Percentiles rank a stretch among this genome's conserved stretches.
Evolutionary conservation across 2,113 vertebrate species (phyloP).

Genomic region (Leptobrachium ailaonicum): DNA sequence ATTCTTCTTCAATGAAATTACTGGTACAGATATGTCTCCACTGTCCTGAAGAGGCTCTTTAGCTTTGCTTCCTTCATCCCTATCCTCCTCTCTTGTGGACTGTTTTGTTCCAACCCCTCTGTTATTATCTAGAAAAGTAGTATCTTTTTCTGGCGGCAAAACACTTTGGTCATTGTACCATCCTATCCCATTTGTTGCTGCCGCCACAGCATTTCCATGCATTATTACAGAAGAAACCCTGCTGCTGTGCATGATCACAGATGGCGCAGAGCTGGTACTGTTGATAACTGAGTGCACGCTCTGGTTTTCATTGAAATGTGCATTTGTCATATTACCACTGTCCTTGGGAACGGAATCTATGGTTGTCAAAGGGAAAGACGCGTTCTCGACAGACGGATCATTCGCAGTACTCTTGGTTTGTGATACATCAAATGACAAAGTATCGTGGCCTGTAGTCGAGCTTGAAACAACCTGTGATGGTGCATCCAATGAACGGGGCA

Average conservation of each 20-base stretch:
- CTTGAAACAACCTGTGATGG: slow-evolving; percentile 53
- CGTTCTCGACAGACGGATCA: slow-evolving; percentile 57
- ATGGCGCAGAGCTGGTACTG: slow-evolving; percentile 70
- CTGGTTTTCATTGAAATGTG: slow-evolving; percentile 57
- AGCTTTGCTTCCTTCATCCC: slow-evolving; percentile 62
- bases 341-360: slow-evolving; percentile 41
- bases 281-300: slow-evolving; percentile 73
- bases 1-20: slow-evolving; percentile 59
- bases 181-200: slow-evolving; percentile 45
- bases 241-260: slow-evolving; percentile 75
- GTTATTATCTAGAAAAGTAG: slow-evolving; percentile 15
- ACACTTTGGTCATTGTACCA: slow-evolving; percentile 17
- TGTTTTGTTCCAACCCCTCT: slow-evolving; percentile 60
- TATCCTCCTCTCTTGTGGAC: slow-evolving; percentile 75
- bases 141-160: slow-evolving; percentile 28
- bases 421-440: slow-evolving; percentile 58
- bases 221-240: slow-evolving; percentile 73
- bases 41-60: slow-evolving; percentile 73
- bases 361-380: slow-evolving; percentile 49
- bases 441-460: slow-evolving; percentile 53
- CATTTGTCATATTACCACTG: slow-evolving; percentile 34
- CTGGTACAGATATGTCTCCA: slow-evolving; percentile 62
- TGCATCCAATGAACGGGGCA: slow-evolving; percentile 57
- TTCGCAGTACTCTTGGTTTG: slow-evolving; percentile 56
- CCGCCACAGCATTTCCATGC: slow-evolving; percentile 67